Conservation (phyloP, 1,140 invertebrate species). For the Anadara kagoshimensis region DNA sequence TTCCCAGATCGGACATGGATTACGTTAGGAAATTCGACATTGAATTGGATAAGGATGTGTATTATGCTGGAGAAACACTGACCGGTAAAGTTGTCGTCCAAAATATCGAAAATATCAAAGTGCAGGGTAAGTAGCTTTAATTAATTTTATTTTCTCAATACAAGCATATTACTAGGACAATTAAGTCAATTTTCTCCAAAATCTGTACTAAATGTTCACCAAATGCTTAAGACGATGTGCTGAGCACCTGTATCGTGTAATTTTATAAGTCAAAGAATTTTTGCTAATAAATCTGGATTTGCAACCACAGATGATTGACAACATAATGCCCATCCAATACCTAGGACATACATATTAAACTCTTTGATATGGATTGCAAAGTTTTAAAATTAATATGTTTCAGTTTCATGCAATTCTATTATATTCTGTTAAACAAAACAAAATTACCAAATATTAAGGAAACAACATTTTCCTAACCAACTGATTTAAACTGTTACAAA, state of each 20-base stretch:
- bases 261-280: no score
- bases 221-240: no score
- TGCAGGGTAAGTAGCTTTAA: slow-evolving; percentile 79
- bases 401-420: neutral
- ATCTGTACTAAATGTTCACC: no score
- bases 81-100: slow-evolving; percentile 83
- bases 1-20: slow-evolving; percentile 78
- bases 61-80: slow-evolving; percentile 85
- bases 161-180: no score
- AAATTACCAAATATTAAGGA: neutral
- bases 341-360: no score
- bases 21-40: slow-evolving; percentile 88
- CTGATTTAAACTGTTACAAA: neutral
- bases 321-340: no score
- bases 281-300: no score
- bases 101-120: slow-evolving; percentile 85
- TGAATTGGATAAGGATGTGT: slow-evolving; percentile 84
- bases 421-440: neutral
- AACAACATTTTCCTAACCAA: neutral
- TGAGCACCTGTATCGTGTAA: no score
- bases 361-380: no score
- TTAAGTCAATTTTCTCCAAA: no score
- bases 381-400: neutral
- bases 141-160: no score
- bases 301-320: no score